A percentile compares a stretch with the other conserved stretches of the same genome.
phyloP scores from a whole-genome alignment of 2,888 invertebrate genomes.

The Stenoptilia bipunctidactyla region DNA sequence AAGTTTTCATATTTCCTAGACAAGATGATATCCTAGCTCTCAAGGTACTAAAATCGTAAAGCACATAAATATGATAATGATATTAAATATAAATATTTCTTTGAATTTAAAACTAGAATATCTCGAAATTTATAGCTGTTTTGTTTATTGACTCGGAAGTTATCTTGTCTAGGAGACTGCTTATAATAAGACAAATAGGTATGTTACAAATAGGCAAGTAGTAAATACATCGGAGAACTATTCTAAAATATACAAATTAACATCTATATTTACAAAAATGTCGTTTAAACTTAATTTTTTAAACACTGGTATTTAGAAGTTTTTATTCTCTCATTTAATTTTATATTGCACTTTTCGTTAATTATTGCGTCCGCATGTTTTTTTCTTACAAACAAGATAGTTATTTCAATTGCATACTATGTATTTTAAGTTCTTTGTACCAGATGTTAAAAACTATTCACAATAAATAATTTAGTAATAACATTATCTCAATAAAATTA shows the following conservation, averaged over 20 bases:
- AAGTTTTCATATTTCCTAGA: too few species aligned
- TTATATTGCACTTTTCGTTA: constrained; percentile 2
- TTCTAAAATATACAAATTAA: not conserved
- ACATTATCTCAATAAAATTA: constrained; percentile 50
- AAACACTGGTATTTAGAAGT: not conserved
- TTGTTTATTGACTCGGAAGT: too few species aligned
- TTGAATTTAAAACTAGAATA: too few species aligned
- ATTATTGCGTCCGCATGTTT: not conserved
- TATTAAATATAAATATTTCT: too few species aligned
- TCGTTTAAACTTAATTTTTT: not conserved
- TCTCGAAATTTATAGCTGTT: too few species aligned
- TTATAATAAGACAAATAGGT: too few species aligned
- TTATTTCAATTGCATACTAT: constrained; percentile 3
- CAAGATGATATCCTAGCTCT: too few species aligned
- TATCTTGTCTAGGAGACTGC: too few species aligned
- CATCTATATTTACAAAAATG: constrained; percentile 9
- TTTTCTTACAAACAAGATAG: not conserved
- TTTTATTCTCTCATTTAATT: constrained; percentile 1
- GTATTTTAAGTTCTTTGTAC: constrained; percentile 13
- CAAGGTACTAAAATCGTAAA: too few species aligned
- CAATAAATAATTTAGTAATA: constrained; percentile 66
- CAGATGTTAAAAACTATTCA: constrained; percentile 27
- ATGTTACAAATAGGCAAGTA: too few species aligned
- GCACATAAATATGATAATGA: too few species aligned
- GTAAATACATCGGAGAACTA: not conserved